Evolutionary conservation across 53 echinoderm and acorn worm species (phyloP).

Genomic region (Antedon mediterranea): DNA sequence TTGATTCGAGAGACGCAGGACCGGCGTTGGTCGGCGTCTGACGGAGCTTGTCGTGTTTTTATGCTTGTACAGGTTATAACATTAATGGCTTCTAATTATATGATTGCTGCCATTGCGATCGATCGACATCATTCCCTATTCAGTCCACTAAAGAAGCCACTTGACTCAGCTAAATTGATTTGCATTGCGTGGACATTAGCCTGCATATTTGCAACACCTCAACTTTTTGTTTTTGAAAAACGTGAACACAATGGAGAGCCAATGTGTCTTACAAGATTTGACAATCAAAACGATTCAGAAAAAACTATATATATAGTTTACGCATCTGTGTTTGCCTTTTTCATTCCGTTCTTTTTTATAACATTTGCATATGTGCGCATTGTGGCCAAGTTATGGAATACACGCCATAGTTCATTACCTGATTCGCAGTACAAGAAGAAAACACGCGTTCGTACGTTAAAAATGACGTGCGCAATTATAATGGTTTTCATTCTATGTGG

Average conservation of each 20-base stretch:
- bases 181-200: conserved; percentile 47
- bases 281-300: conserved; percentile 15
- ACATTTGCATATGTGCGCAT: conserved; percentile 66
- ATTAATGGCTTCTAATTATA: conserved; percentile 72
- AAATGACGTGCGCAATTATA: conserved; percentile 97
- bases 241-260: conserved; percentile 2
- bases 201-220: conserved; percentile 46
- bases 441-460: conserved; percentile 74
- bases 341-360: conserved; percentile 66
- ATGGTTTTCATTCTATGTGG: conserved; percentile 74
- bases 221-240: conserved; percentile 55
- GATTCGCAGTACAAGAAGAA: conserved; percentile 74
- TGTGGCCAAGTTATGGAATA: conserved; percentile 60
- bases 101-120: conserved; percentile 80
- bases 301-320: conserved; percentile 52
- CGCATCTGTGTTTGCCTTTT: conserved; percentile 47
- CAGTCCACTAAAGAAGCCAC: conserved; percentile 60
- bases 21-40: conserved; percentile 39
- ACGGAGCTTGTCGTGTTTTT: conserved; percentile 55
- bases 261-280: conserved; percentile 47
- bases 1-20: conserved; percentile 44
- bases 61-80: conserved; percentile 59
- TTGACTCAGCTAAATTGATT: conserved; percentile 47
- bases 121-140: conserved; percentile 88
- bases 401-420: conserved; percentile 59